A percentile compares a stretch with the other conserved stretches of the same genome.
phyloP scores from a whole-genome alignment of 2,888 invertebrate species.

The Argyra leucocephala region DNA sequence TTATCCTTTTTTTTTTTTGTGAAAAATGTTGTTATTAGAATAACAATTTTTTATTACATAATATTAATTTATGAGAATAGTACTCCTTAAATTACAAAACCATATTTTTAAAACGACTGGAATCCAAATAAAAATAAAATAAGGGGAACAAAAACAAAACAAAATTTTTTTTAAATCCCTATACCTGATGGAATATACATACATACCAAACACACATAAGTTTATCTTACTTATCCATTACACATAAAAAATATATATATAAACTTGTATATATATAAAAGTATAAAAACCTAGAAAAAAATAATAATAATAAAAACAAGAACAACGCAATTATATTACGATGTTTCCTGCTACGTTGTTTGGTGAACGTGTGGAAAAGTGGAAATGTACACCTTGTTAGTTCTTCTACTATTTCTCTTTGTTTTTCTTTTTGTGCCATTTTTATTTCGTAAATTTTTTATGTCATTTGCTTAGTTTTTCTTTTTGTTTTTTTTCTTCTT shows the following conservation, averaged over 20 bases:
- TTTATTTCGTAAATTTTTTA: neutral
- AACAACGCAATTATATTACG: neutral
- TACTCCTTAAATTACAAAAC: too few species aligned
- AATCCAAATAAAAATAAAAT: too few species aligned
- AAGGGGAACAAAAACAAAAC: too few species aligned
- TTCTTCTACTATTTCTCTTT: neutral
- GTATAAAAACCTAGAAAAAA: neutral
- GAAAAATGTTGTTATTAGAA: too few species aligned
- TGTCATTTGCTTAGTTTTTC: neutral
- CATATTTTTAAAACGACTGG: too few species aligned
- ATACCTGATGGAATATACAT: too few species aligned
- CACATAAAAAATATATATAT: neutral
- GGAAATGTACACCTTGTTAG: neutral
- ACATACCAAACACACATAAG: too few species aligned
- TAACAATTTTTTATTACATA: too few species aligned
- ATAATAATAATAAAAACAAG: neutral
- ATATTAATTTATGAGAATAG: too few species aligned
- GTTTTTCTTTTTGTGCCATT: neutral
- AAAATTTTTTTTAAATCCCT: too few species aligned
- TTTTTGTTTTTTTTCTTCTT: neutral
- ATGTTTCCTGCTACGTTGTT: neutral
- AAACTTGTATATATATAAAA: neutral
- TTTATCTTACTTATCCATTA: too few species aligned
- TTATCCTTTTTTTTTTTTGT: too few species aligned
- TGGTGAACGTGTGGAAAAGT: constrained; percentile 3